These are phyloP conservation scores for Nephotettix cincticeps DNA, from an alignment of 1,140 invertebrate species.

Conservation along the genomic window DNA sequence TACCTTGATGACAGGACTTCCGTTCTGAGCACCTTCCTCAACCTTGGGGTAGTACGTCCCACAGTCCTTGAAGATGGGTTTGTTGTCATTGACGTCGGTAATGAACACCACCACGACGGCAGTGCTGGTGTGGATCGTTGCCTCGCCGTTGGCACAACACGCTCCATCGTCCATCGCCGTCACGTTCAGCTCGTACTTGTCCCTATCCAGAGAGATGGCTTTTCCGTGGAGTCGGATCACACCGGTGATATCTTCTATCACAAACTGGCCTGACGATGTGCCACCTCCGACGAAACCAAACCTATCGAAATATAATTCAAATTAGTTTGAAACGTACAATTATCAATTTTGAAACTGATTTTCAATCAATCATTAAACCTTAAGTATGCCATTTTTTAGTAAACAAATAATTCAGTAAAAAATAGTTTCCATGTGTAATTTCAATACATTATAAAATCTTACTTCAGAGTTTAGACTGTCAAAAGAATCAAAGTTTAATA, in stretches of 20 bases:
- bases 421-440: too few relatives aligned
- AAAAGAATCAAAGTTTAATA: background rate
- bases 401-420: too few relatives aligned
- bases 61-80: slow-evolving; percentile 92
- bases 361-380: too few relatives aligned
- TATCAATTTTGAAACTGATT: too few relatives aligned
- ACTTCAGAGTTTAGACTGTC: too few relatives aligned
- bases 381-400: too few relatives aligned
- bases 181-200: slow-evolving; percentile 92
- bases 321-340: too few relatives aligned
- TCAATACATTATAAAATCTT: too few relatives aligned
- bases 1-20: slow-evolving; percentile 85
- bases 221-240: slow-evolving; percentile 87
- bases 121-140: slow-evolving; percentile 86
- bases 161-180: slow-evolving; percentile 92
- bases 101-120: slow-evolving; percentile 94
- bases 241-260: slow-evolving; percentile 93
- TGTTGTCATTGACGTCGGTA: slow-evolving; percentile 95
- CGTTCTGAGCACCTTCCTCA: slow-evolving; percentile 88
- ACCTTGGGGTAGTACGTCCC: slow-evolving; percentile 89
- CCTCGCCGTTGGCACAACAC: slow-evolving; percentile 84
- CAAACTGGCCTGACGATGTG: slow-evolving; percentile 87
- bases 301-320: slow-evolving; percentile 48
- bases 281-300: slow-evolving; percentile 92
- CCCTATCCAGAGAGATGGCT: slow-evolving; percentile 77